phyloP scores from a whole-genome alignment of 2,888 invertebrate genomes.

The Sicus ferrugineus region DNA sequence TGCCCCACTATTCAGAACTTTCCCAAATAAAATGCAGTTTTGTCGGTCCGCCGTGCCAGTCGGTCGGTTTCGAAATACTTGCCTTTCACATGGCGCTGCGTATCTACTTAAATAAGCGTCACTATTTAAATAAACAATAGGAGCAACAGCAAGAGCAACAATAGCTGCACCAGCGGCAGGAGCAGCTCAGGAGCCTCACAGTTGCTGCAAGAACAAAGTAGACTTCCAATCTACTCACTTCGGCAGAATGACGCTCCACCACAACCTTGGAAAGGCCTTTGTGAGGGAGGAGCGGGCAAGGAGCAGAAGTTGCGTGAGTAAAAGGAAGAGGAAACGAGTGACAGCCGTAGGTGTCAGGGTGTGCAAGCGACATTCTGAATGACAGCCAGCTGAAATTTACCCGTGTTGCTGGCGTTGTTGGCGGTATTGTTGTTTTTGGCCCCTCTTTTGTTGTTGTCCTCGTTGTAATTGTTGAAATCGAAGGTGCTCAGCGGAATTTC shows the following conservation, averaged over 20 bases:
- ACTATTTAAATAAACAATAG: constrained; percentile 28
- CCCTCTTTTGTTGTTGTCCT: constrained; percentile 42
- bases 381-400: constrained; percentile 53
- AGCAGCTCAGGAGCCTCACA: neutral
- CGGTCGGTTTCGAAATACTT: constrained; percentile 7
- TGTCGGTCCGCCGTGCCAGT: constrained; percentile 1
- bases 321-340: neutral
- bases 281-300: neutral
- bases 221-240: constrained; percentile 1
- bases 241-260: neutral
- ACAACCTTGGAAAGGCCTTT: neutral
- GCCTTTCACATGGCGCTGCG: constrained; percentile 6
- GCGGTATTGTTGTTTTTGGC: neutral
- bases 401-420: constrained; percentile 40
- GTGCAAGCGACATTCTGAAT: constrained; percentile 52
- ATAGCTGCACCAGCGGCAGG: neutral
- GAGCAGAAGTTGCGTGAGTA: neutral
- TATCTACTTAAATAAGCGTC: constrained; percentile 11
- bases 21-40: constrained; percentile 8
- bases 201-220: neutral
- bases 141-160: constrained; percentile 10
- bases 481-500: constrained; percentile 36
- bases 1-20: constrained; percentile 9
- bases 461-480: neutral
- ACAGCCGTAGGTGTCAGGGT: constrained; percentile 2